phyloP scores from a whole-genome alignment of 2,113 vertebrate genomes.

The Cynocephalus volans region DNA sequence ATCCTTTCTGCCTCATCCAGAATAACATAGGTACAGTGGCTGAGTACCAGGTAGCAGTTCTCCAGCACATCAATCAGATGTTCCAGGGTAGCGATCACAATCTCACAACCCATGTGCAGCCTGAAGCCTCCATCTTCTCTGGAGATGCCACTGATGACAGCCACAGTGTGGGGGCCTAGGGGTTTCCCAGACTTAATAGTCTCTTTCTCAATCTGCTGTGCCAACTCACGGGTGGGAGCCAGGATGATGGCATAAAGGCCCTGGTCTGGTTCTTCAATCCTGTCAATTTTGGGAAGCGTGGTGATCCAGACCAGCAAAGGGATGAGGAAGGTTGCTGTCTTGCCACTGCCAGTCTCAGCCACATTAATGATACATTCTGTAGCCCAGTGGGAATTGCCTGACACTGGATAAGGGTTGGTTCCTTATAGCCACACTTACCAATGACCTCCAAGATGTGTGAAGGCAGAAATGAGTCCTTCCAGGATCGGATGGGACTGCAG shows the following conservation, averaged over 20 bases:
- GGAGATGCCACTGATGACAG: constrained; percentile 98
- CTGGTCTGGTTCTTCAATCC: constrained; percentile 98
- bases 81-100: constrained; percentile 97
- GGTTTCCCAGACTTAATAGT: constrained; percentile 99
- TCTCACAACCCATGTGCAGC: constrained; percentile 99
- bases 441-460: constrained; percentile 99
- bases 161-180: constrained; percentile 97
- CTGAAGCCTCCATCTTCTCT: constrained; percentile 98
- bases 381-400: constrained; percentile 99
- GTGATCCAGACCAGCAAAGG: constrained; percentile 98
- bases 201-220: constrained; percentile 99
- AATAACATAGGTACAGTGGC: constrained; percentile 98
- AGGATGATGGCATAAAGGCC: constrained; percentile 98
- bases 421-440: constrained; percentile 99
- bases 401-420: constrained; percentile 98
- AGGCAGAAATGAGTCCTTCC: constrained; percentile 97
- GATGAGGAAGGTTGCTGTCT: constrained; percentile 98
- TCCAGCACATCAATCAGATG: constrained; percentile 98
- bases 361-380: constrained; percentile 99
- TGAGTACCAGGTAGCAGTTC: constrained; percentile 97
- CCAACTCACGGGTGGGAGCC: constrained; percentile 98
- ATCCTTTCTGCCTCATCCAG: constrained; percentile 98
- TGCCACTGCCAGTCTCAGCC: constrained; percentile 98
- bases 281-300: constrained; percentile 97
- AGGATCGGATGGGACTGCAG: constrained; percentile 98